Conservation (phyloP, 2,797 vertebrate genomes). For the Erethizon dorsatum region DNA sequence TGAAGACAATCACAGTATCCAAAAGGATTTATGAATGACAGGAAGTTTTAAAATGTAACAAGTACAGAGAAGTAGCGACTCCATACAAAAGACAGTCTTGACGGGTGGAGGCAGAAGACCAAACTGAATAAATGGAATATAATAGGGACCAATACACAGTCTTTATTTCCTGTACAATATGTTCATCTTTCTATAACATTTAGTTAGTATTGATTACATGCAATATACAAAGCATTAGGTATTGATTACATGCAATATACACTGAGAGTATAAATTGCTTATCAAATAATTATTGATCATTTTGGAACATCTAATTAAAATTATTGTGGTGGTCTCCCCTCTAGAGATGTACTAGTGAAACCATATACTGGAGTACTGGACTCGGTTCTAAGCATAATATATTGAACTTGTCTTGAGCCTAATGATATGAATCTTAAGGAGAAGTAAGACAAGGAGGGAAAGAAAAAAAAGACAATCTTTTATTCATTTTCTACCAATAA, state of each 20-base stretch:
- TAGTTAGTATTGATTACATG: neutral
- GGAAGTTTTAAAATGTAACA: neutral
- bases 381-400: neutral
- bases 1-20: neutral
- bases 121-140: neutral
- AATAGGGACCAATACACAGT: neutral
- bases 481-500: neutral
- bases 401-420: neutral
- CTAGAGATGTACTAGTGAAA: neutral
- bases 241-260: neutral
- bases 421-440: neutral
- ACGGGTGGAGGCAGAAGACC: neutral
- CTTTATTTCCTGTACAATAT: neutral
- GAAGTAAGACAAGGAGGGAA: neutral
- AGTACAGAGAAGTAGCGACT: neutral
- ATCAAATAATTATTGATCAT: neutral
- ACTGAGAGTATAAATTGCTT: neutral
- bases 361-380: neutral
- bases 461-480: neutral
- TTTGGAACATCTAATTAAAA: neutral
- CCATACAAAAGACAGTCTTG: neutral
- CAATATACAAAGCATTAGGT: neutral
- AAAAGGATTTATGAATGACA: neutral
- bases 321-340: neutral
- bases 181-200: neutral